A percentile compares a stretch with the other conserved stretches of the same genome.
phyloP scores from a whole-genome alignment of 2,113 vertebrate genomes.

The Cariama cristata region DNA sequence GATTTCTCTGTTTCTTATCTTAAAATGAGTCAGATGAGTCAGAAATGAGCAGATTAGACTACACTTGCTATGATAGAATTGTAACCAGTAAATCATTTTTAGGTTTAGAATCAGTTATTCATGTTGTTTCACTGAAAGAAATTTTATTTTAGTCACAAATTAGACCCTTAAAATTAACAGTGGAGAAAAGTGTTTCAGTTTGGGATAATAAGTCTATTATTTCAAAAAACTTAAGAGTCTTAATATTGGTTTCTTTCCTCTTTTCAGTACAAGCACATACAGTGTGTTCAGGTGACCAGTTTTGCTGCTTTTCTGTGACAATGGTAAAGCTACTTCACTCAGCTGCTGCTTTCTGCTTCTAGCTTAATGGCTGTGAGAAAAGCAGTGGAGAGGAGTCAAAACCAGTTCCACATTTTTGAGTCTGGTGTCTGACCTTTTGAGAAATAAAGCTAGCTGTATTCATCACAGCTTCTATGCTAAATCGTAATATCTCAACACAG shows the following conservation, averaged over 20 bases:
- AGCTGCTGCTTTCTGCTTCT: background rate
- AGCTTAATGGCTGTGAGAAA: background rate
- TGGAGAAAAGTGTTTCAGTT: background rate
- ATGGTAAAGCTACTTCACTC: background rate
- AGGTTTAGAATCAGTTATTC: background rate
- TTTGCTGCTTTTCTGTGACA: background rate
- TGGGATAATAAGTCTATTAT: background rate
- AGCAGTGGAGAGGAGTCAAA: background rate
- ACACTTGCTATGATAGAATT: background rate
- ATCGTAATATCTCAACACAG: background rate
- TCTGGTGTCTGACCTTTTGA: background rate
- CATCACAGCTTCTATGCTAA: background rate
- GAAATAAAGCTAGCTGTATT: background rate
- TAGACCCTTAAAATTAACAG: background rate
- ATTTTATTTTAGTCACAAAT: background rate
- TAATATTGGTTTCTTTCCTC: background rate
- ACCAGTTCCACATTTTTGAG: background rate
- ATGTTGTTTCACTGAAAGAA: background rate
- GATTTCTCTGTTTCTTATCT: background rate
- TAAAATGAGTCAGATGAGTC: background rate
- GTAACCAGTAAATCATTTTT: background rate
- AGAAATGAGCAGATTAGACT: background rate
- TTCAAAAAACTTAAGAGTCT: accelerated
- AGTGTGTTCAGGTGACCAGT: background rate
- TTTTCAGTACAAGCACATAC: background rate